A percentile compares a stretch with the other conserved stretches of the same genome.
Evolutionary conservation across 2,888 invertebrate genomes (phyloP).

Genomic region (Pandemis cinnamomeana): DNA sequence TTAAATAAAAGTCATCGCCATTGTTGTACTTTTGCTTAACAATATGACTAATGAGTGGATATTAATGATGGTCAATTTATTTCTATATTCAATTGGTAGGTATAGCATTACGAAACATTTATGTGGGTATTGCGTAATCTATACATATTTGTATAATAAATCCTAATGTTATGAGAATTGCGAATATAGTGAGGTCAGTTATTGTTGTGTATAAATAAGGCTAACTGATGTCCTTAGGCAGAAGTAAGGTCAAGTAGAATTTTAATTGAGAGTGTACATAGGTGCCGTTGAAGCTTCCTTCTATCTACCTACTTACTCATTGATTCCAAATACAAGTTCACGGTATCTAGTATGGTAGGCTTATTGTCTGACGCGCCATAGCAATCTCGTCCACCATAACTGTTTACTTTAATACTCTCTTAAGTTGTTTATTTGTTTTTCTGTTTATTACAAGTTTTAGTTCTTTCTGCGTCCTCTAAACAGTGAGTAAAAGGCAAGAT

Average conservation of each 20-base stretch:
- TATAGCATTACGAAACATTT: conserved; percentile 21
- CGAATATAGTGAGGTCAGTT: conserved; percentile 21
- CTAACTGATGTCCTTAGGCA: not conserved
- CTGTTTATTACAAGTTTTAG: no score
- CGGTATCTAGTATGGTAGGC: no score
- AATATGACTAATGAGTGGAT: conserved; percentile 39
- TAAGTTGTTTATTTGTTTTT: no score
- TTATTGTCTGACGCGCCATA: no score
- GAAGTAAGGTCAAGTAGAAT: not conserved
- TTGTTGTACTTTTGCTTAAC: conserved; percentile 18
- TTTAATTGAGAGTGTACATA: not conserved
- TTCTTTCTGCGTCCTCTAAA: no score
- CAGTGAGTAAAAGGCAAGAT: no score
- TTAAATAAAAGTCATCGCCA: conserved; percentile 4
- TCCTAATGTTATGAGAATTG: conserved; percentile 15
- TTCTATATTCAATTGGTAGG: conserved; percentile 25
- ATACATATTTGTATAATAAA: conserved; percentile 4
- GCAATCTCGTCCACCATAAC: no score
- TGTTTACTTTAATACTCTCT: no score
- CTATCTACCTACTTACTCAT: no score
- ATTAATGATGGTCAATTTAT: conserved; percentile 36
- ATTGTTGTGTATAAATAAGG: not conserved
- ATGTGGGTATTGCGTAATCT: conserved; percentile 19
- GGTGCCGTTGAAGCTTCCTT: no score
- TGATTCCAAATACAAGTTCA: no score